Evolutionary conservation across 2,797 vertebrate species (phyloP).

Genomic region (Synanceia verrucosa): DNA sequence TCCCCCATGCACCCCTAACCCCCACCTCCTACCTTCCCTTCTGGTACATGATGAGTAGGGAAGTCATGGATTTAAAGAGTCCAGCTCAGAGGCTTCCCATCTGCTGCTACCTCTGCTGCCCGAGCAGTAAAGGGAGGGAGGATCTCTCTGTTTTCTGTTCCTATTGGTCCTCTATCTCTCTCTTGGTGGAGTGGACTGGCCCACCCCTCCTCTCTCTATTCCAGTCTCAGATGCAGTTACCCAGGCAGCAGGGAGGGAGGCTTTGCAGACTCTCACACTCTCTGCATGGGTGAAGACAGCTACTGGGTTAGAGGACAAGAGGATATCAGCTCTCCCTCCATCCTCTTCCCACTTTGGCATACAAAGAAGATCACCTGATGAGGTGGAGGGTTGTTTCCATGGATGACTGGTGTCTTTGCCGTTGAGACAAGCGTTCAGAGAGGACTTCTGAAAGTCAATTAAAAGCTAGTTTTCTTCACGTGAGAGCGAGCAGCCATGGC

Average conservation of each 20-base stretch:
- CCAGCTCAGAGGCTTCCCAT: constrained; percentile 67
- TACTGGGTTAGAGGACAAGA: constrained; percentile 41
- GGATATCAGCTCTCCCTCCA: constrained; percentile 21
- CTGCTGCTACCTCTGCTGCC: constrained; percentile 64
- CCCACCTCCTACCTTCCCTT: neutral
- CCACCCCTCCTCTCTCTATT: constrained; percentile 47
- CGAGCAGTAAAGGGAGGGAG: constrained; percentile 37
- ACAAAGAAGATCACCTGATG: constrained; percentile 29
- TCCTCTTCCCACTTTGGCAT: constrained; percentile 34
- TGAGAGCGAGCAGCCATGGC: constrained; percentile 84
- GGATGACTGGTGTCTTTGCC: constrained; percentile 3
- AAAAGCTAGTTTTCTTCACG: constrained; percentile 8
- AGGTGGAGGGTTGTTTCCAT: constrained; percentile 10
- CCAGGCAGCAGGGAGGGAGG: constrained; percentile 59
- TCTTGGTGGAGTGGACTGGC: constrained; percentile 54
- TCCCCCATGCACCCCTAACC: constrained; percentile 56
- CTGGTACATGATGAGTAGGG: constrained; percentile 36
- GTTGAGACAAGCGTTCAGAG: neutral
- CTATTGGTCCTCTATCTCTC: constrained; percentile 63
- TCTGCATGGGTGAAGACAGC: constrained; percentile 43
- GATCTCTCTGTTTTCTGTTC: constrained; percentile 43
- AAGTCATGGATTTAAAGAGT: constrained; percentile 48
- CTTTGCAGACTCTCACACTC: constrained; percentile 36
- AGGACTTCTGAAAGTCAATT: constrained; percentile 46
- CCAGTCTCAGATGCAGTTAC: constrained; percentile 67